Percentiles rank a stretch among this genome's conserved stretches.
Conservation (phyloP, 2,797 vertebrate species). For the Mionectes olivaceus region DNA sequence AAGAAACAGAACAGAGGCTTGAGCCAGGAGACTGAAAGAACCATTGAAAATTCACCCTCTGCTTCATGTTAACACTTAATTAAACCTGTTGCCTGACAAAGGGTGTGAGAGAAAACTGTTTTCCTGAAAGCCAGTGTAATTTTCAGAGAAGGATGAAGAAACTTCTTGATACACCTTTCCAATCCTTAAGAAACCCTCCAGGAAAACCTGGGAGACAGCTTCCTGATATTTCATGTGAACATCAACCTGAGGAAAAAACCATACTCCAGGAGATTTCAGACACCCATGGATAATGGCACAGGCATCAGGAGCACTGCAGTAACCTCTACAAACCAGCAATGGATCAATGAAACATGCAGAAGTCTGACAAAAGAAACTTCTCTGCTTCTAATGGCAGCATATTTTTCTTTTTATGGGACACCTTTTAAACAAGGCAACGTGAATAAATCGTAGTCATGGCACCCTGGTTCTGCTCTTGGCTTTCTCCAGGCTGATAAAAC, state of each 20-base stretch:
- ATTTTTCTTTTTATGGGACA: conserved; percentile 10
- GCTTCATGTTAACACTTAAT: background rate
- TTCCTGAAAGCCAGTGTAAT: background rate
- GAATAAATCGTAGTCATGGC: background rate
- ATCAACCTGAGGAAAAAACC: background rate
- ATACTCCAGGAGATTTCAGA: background rate
- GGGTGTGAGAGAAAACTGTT: background rate
- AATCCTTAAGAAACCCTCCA: background rate
- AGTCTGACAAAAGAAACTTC: conserved; percentile 14
- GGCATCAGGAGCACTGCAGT: background rate
- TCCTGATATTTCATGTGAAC: background rate
- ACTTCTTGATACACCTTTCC: background rate
- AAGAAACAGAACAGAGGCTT: background rate
- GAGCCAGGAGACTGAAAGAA: background rate
- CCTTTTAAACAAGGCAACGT: background rate
- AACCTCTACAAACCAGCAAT: background rate
- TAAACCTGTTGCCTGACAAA: background rate
- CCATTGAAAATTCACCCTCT: background rate
- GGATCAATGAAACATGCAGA: background rate
- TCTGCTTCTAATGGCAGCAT: background rate
- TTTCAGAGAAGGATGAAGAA: background rate
- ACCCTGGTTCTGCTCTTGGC: background rate
- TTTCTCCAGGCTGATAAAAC: background rate
- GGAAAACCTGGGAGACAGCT: background rate
- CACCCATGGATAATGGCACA: background rate